These are phyloP conservation scores for Latheticus oryzae DNA, from an alignment of 2,888 invertebrate species.

Conservation along the genomic window DNA sequence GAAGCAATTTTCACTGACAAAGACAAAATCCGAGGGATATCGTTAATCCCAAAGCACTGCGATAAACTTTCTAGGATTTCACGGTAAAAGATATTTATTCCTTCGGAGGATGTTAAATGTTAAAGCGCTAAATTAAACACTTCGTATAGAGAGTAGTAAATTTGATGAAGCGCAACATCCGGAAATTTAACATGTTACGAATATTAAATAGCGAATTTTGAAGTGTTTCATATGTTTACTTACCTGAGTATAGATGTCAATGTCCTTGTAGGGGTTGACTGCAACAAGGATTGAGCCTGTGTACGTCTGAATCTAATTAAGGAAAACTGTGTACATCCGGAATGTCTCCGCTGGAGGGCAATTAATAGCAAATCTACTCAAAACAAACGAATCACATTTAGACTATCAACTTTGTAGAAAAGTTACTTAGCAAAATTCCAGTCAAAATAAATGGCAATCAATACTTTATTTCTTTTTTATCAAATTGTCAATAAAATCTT, in stretches of 20 bases:
- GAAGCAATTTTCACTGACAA: no score
- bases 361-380: no score
- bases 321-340: slow-evolving; percentile 63
- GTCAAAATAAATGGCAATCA: no score
- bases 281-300: slow-evolving; percentile 93
- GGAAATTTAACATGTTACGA: slow-evolving; percentile 38
- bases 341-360: no score
- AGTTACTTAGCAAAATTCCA: no score
- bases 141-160: slow-evolving; percentile 1
- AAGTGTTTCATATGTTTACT: slow-evolving; percentile 64
- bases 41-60: no score
- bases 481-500: no score
- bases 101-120: slow-evolving; percentile 19
- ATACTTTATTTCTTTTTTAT: no score
- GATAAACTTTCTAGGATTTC: background rate
- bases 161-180: slow-evolving; percentile 21
- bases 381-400: no score
- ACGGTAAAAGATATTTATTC: background rate
- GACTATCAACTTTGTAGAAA: no score
- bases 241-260: slow-evolving; percentile 89
- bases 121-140: slow-evolving; percentile 24
- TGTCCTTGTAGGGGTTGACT: slow-evolving; percentile 93
- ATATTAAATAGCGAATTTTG: slow-evolving; percentile 31
- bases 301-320: slow-evolving; percentile 81
- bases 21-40: no score